phyloP scores from a whole-genome alignment of 2,113 vertebrate species.

The Malurus melanocephalus region DNA sequence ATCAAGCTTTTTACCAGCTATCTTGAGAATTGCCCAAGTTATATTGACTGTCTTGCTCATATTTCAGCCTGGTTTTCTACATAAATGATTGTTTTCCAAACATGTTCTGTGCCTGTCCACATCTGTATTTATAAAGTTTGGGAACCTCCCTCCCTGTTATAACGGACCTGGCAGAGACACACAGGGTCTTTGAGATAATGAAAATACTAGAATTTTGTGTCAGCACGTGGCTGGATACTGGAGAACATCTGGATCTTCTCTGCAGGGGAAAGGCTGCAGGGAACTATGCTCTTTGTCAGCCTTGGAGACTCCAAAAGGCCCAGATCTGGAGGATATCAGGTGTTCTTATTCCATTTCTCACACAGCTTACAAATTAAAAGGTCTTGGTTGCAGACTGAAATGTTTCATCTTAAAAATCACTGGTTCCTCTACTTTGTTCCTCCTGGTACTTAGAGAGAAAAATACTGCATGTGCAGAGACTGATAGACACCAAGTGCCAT shows the following conservation, averaged over 20 bases:
- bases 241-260: not conserved
- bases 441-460: not conserved
- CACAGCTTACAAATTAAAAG: not conserved
- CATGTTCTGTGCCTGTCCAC: fast-evolving
- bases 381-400: not conserved
- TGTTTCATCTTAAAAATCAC: not conserved
- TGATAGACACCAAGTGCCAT: not conserved
- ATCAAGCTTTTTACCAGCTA: not conserved
- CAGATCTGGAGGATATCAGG: not conserved
- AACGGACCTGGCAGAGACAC: not conserved
- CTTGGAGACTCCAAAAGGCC: not conserved
- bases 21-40: not conserved
- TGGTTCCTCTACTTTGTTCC: not conserved
- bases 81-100: not conserved
- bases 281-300: not conserved
- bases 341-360: not conserved
- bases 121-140: not conserved
- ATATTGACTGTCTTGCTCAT: not conserved
- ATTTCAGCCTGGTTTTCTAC: not conserved
- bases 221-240: not conserved
- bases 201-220: not conserved
- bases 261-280: not conserved
- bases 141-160: not conserved
- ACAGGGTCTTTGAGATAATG: not conserved
- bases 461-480: not conserved